Evolutionary conservation across 2,113 vertebrate species (phyloP).

Genomic region (Argyrosomus japonicus): DNA sequence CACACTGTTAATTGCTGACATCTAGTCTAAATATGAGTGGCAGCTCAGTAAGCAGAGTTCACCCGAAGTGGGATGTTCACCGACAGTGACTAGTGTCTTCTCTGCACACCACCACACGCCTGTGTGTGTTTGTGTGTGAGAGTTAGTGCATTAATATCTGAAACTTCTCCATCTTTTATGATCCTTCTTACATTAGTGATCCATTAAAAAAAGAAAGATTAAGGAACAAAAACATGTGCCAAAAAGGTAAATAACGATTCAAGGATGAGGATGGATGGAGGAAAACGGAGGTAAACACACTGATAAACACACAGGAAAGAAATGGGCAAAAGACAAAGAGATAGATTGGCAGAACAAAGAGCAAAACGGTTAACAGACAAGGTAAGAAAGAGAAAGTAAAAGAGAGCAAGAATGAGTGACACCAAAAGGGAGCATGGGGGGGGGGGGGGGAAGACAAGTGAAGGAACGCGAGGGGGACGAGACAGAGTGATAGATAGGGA

Average conservation of each 20-base stretch:
- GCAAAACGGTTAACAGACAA: background rate
- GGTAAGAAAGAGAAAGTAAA: constrained; percentile 10
- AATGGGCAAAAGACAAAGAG: background rate
- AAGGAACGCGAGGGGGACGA: constrained; percentile 28
- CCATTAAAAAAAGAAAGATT: background rate
- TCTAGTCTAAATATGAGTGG: too few relatives aligned
- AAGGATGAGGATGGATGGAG: background rate
- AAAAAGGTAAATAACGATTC: background rate
- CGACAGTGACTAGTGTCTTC: constrained; percentile 21
- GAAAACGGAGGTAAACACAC: background rate
- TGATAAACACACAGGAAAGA: background rate
- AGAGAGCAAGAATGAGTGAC: background rate
- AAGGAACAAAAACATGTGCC: constrained; percentile 4
- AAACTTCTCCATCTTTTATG: background rate
- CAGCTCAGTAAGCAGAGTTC: constrained; percentile 47
- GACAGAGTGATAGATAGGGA: constrained; percentile 69
- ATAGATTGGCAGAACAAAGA: constrained; percentile 23
- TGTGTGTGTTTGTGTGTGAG: background rate
- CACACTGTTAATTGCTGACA: too few relatives aligned
- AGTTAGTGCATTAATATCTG: constrained; percentile 9
- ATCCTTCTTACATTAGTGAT: background rate
- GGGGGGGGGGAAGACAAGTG: constrained; percentile 19
- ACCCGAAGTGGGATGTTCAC: constrained; percentile 20
- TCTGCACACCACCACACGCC: constrained; percentile 9
- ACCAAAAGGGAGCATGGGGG: constrained; percentile 5